phyloP scores from a whole-genome alignment of 2,797 vertebrate species.

The Brotogeris chrysoptera region DNA sequence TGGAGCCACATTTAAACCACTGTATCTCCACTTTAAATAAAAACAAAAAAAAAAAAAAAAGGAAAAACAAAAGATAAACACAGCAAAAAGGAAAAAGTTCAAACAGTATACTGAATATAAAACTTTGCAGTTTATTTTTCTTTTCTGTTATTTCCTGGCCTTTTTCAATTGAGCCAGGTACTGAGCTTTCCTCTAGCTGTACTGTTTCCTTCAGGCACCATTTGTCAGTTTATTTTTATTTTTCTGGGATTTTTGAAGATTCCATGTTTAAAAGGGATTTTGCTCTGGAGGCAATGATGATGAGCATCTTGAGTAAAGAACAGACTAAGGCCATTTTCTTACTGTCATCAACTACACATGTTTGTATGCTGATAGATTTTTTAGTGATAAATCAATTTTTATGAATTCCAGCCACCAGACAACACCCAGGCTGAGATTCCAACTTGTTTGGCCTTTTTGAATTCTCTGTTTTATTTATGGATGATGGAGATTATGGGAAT shows the following conservation, averaged over 20 bases:
- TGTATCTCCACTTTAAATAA: not conserved
- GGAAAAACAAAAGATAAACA: not conserved
- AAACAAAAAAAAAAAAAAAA: too few relatives aligned
- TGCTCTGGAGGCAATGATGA: not conserved
- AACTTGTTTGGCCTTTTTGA: conserved; percentile 19
- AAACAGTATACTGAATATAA: not conserved
- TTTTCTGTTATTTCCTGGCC: not conserved
- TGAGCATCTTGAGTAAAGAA: conserved; percentile 22
- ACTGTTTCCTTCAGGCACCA: not conserved
- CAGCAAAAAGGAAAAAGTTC: not conserved
- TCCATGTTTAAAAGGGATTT: conserved; percentile 30
- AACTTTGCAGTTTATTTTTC: not conserved
- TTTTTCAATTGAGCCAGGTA: not conserved
- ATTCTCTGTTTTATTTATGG: not conserved
- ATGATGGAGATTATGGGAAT: not conserved
- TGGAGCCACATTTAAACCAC: conserved; percentile 1
- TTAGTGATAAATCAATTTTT: conserved; percentile 26
- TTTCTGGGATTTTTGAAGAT: conserved; percentile 22
- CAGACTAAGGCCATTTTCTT: conserved; percentile 36
- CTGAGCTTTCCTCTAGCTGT: not conserved
- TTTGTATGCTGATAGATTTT: conserved; percentile 63
- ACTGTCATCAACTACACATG: conserved; percentile 28
- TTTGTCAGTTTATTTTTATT: not conserved
- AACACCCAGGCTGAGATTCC: conserved; percentile 1
- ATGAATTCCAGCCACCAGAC: conserved; percentile 33